Base-by-base conservation (phyloP, 2,888 invertebrate species). In the Thyatira batis region DNA sequence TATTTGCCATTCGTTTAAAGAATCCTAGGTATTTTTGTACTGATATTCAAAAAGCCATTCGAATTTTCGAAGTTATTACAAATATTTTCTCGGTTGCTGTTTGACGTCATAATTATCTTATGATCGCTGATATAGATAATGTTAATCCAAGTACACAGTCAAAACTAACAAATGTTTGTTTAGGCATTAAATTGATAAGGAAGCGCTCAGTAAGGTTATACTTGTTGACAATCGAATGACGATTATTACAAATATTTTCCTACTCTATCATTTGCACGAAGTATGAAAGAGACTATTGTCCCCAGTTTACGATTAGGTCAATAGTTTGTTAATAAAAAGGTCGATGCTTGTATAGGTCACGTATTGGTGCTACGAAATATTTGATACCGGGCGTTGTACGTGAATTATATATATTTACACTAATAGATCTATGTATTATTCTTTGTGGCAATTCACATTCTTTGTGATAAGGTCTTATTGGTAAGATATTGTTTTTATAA, bases 141-240 rank as follows among this genome's bases (percentile, higher is more conserved):
- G 2, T n/a, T n/a, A 17, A 17, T 17, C 17, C 39, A 39, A 39
- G 39, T 39, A 17, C 39, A 39, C 39, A 17, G 39, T 17, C 39
- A 39, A 39, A 13, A 39, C 17, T 4, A 17, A 17, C 17, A 13
- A 17, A 5, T 4, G n/a, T 39, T 39, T 39, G 39, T 48, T 28
- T 48, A 48, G n/a, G n/a, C n/a, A n/a, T n/a, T 48, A 17, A n/a
- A 10, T 13, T 33, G 33, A 33, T 11, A 33, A 3, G 5, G 33
- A 13, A 39, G 39, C 17, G 17, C 39, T 39, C 28, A 48, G 48
- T 28, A 27, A 28, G 48, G 28, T 48, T 48, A 44, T 27, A 27
- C 50, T 50, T 44, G 44, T 50, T 50, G 50, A 50, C 50, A 50
- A 44, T 50, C 48, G 28, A 39, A 39, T 27, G 17, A 27, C 28